Evolutionary conservation across 2,888 invertebrate genomes (phyloP).

Genomic region (Eulithis testata): DNA sequence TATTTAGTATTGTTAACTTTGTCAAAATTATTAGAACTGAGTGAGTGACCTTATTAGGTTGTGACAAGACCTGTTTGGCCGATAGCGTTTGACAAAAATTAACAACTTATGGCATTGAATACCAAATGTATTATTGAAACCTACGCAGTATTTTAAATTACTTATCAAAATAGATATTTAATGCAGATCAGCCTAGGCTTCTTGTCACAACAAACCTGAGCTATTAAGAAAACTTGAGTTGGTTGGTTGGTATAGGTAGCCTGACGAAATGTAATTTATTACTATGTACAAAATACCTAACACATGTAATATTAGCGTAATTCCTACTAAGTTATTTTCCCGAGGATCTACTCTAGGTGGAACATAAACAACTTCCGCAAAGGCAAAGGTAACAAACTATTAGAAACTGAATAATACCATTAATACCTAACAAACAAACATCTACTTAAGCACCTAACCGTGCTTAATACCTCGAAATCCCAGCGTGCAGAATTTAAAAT

Average conservation of each 20-base stretch:
- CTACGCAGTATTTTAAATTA: background rate
- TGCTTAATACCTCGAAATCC: constrained; percentile 5
- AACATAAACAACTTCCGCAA: no score
- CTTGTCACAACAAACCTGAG: no score
- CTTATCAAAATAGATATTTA: background rate
- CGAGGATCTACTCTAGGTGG: no score
- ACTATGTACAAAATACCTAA: no score
- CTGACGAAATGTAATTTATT: no score
- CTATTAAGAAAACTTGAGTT: no score
- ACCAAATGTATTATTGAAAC: background rate
- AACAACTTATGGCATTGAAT: constrained; percentile 15
- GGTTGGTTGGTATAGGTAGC: no score
- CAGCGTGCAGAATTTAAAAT: constrained; percentile 24
- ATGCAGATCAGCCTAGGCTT: no score
- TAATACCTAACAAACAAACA: constrained; percentile 10
- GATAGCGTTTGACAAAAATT: constrained; percentile 21
- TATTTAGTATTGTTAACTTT: constrained; percentile 36
- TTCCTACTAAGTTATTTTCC: no score
- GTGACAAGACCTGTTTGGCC: constrained; percentile 36
- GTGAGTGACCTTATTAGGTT: constrained; percentile 41
- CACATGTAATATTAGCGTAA: no score
- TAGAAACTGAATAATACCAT: background rate
- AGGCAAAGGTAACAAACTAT: background rate
- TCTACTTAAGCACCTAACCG: background rate
- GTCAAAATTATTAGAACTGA: constrained; percentile 34